Percentiles rank a stretch among this genome's conserved stretches.
Conservation (phyloP, 2,113 vertebrate species). For the Lasiurus cinereus region DNA sequence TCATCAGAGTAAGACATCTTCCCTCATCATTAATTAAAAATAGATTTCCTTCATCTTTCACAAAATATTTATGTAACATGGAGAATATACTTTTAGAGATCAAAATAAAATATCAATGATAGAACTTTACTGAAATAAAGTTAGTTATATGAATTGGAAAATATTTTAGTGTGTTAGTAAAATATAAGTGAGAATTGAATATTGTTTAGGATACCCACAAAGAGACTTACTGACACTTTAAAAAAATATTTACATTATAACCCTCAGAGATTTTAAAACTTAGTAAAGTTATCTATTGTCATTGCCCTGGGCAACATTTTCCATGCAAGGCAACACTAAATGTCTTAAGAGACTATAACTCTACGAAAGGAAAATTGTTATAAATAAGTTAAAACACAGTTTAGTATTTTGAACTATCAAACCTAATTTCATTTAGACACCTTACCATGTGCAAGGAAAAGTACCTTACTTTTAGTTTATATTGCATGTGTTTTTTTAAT, state of each 20-base stretch:
- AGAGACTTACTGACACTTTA: neutral
- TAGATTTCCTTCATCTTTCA: neutral
- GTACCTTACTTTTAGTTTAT: neutral
- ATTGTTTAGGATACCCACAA: constrained; percentile 54
- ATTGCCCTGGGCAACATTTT: constrained; percentile 42
- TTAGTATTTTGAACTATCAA: constrained; percentile 57
- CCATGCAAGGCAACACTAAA: neutral
- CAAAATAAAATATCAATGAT: constrained; percentile 6
- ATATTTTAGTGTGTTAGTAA: constrained; percentile 42
- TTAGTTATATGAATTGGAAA: constrained; percentile 69
- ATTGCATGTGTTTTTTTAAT: neutral
- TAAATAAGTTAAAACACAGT: constrained; percentile 42
- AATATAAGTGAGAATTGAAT: constrained; percentile 61
- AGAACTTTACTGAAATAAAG: constrained; percentile 66
- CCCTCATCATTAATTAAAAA: neutral
- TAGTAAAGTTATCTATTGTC: constrained; percentile 44
- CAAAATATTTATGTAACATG: neutral
- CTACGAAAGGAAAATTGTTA: constrained; percentile 23
- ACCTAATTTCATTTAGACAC: constrained; percentile 38
- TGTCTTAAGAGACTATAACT: constrained; percentile 35
- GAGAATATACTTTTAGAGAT: neutral
- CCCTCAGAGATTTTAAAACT: constrained; percentile 34
- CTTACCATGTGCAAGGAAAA: neutral
- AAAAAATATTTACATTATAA: constrained; percentile 57
- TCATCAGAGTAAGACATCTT: neutral